A percentile compares a stretch with the other conserved stretches of the same genome.
Conservation (phyloP, 2,797 vertebrate genomes). For the Galago senegalensis region DNA sequence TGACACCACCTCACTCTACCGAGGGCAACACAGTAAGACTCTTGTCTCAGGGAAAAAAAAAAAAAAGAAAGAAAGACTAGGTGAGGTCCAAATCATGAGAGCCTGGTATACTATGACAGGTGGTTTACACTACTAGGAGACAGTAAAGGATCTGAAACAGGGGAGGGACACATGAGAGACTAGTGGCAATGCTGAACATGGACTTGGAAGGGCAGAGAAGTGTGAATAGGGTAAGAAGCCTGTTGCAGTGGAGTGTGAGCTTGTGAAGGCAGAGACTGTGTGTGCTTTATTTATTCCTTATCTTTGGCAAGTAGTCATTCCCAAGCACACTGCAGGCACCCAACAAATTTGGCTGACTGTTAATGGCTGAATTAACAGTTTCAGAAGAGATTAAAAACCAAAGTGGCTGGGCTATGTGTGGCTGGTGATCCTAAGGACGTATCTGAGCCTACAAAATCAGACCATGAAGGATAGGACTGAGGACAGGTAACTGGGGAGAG, state of each 20-base stretch:
- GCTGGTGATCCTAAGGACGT: background rate
- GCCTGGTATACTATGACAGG: background rate
- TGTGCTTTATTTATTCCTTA: background rate
- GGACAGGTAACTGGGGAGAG: background rate
- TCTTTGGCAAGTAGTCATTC: background rate
- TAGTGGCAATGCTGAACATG: background rate
- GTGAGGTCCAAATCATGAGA: background rate
- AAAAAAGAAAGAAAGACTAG: background rate
- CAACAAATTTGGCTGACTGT: background rate
- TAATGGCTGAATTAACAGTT: background rate
- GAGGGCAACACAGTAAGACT: no score
- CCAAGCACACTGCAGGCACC: background rate
- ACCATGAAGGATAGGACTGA: background rate
- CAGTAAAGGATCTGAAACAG: background rate
- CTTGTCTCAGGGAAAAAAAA: no score
- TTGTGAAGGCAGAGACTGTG: background rate
- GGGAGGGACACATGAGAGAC: background rate
- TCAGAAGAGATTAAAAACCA: conserved; percentile 29
- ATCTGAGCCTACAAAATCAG: conserved; percentile 14
- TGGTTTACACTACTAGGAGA: background rate
- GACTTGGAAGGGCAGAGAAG: conserved; percentile 8
- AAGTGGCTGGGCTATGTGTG: background rate
- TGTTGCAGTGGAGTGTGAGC: background rate
- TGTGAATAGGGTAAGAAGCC: background rate
- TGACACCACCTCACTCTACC: no score